Evolutionary conservation across 2,888 invertebrate species (phyloP).

Genomic region (Patella ulyssiponensis): DNA sequence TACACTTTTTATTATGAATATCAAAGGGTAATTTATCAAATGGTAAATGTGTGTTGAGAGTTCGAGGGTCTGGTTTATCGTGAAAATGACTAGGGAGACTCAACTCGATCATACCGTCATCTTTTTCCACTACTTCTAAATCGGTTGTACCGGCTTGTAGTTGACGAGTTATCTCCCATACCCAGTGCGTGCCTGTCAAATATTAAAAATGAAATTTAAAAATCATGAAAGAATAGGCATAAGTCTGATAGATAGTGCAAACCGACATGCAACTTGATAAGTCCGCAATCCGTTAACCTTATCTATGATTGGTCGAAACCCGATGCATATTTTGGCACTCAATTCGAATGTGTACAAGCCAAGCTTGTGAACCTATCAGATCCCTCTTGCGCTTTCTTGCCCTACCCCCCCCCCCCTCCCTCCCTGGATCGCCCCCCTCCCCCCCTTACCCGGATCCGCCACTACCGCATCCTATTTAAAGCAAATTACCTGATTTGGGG

Average conservation of each 20-base stretch:
- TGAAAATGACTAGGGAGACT: constrained; percentile 1
- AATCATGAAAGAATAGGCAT: neutral
- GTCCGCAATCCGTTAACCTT: too few relatives aligned
- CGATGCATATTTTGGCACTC: too few relatives aligned
- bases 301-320: too few relatives aligned
- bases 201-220: neutral
- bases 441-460: too few relatives aligned
- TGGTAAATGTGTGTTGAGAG: constrained; percentile 16
- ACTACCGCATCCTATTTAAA: too few relatives aligned
- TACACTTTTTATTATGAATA: constrained; percentile 18
- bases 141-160: constrained; percentile 13
- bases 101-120: constrained; percentile 20
- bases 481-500: constrained; percentile 28
- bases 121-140: constrained; percentile 16
- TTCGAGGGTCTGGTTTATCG: constrained; percentile 9
- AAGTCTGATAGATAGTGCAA: too few relatives aligned
- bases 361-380: too few relatives aligned
- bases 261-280: too few relatives aligned
- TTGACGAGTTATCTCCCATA: constrained; percentile 19
- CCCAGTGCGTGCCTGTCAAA: constrained; percentile 23
- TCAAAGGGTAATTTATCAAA: constrained; percentile 16
- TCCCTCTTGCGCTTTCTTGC: too few relatives aligned
- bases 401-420: too few relatives aligned
- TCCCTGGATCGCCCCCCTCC: too few relatives aligned
- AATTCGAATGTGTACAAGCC: too few relatives aligned